Percentiles rank a stretch among this genome's conserved stretches.
Evolutionary conservation across 37 sponge, comb jelly and placozoan genomes (phyloP).

Genomic region (Aplysina aerophoba): DNA sequence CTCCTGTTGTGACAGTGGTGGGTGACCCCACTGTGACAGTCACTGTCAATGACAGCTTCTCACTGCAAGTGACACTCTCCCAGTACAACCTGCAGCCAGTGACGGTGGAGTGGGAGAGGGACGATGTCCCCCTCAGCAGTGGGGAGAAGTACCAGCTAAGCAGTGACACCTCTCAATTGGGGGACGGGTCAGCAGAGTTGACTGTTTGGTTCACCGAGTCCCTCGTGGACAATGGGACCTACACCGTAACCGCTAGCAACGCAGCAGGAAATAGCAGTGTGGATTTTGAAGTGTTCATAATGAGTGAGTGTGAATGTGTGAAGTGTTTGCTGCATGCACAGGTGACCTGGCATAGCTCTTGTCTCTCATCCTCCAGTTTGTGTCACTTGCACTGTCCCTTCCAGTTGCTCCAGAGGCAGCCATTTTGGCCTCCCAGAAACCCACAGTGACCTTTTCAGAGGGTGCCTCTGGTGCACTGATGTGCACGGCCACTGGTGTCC

Average conservation of each 20-base stretch:
- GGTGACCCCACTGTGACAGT: constrained; percentile 14
- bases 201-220: not conserved
- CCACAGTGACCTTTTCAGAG: constrained; percentile 6
- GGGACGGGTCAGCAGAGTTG: constrained; percentile 13
- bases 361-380: no score
- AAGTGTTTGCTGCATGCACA: no score
- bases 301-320: constrained; percentile 5
- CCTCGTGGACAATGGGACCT: constrained; percentile 31
- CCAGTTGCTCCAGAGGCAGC: constrained; percentile 15
- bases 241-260: constrained; percentile 30
- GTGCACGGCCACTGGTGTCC: constrained; percentile 52
- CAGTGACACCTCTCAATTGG: not conserved
- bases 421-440: not conserved
- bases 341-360: no score
- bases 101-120: constrained; percentile 25
- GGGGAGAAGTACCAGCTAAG: not conserved
- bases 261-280: constrained; percentile 22
- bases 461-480: constrained; percentile 1
- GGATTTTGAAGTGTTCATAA: not conserved
- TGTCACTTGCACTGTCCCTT: not conserved
- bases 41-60: constrained; percentile 17
- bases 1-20: constrained; percentile 9
- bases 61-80: constrained; percentile 20
- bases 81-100: constrained; percentile 40
- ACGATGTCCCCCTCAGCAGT: not conserved